Conservation (phyloP, 2,888 invertebrate genomes). For the Pyrrhosoma nymphula region DNA sequence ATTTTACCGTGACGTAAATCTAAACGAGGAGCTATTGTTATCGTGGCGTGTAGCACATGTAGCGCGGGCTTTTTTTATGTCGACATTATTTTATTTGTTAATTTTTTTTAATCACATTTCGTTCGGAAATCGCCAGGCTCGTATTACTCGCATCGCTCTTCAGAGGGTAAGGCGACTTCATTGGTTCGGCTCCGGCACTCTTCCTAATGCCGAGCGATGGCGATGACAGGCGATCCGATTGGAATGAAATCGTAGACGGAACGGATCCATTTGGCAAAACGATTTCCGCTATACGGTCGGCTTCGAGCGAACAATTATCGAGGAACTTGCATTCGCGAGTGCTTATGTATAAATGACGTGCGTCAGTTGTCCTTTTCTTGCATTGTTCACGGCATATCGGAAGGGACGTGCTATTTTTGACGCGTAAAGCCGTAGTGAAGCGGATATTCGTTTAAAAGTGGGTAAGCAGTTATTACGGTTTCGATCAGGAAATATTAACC, state of each 20-base stretch:
- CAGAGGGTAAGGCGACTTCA: neutral
- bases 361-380: neutral
- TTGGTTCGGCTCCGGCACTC: neutral
- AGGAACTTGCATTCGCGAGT: neutral
- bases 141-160: neutral
- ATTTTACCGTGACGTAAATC: no score
- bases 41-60: no score
- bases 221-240: slow-evolving; percentile 26
- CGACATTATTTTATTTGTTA: neutral
- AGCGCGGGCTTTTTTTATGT: no score
- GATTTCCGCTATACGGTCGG: neutral
- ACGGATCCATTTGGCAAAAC: neutral
- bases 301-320: slow-evolving; percentile 23
- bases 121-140: neutral
- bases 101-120: neutral
- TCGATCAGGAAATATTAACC: no score
- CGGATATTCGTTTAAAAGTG: no score
- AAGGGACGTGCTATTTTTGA: neutral
- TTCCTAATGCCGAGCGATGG: neutral
- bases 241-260: neutral
- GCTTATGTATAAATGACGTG: neutral
- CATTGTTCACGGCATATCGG: neutral
- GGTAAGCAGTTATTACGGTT: no score
- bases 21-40: no score
- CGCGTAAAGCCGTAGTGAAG: no score